These are phyloP conservation scores for Chelidonichthys spinosus DNA, from an alignment of 2,797 vertebrate genomes.

Conservation along the genomic window DNA sequence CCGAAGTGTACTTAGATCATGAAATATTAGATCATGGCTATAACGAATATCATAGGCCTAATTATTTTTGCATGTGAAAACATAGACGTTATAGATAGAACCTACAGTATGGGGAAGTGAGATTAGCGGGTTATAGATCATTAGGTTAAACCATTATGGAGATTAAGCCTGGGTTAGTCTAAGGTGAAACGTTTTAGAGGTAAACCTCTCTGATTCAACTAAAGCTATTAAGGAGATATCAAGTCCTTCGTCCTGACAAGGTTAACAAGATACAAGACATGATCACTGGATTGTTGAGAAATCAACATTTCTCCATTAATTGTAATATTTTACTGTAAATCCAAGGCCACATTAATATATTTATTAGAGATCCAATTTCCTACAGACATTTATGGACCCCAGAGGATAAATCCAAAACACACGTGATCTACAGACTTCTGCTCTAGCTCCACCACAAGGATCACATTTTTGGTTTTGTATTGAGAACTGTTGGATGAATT, in stretches of 20 bases:
- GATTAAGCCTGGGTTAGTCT: constrained; percentile 36
- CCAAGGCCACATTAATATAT: neutral
- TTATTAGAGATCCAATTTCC: neutral
- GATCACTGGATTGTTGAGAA: neutral
- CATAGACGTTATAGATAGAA: neutral
- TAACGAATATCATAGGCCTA: neutral
- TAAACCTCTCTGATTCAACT: constrained; percentile 56
- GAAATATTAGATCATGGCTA: constrained; percentile 5
- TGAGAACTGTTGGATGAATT: neutral
- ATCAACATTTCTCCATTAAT: neutral
- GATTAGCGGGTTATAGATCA: constrained; percentile 44
- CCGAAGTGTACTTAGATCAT: constrained; percentile 10
- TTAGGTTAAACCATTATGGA: constrained; percentile 30
- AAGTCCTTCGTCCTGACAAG: constrained; percentile 16
- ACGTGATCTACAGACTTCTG: neutral
- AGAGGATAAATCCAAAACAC: neutral
- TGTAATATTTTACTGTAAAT: neutral
- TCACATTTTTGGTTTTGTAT: neutral
- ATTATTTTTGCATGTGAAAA: neutral
- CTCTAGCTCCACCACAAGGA: neutral
- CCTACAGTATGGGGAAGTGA: neutral
- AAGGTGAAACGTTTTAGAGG: constrained; percentile 40
- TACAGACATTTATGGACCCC: no score
- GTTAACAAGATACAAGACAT: constrained; percentile 34
- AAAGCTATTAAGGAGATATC: constrained; percentile 56